Evolutionary conservation across 2,797 vertebrate genomes (phyloP).

Genomic region (Aulostomus chinensis): DNA sequence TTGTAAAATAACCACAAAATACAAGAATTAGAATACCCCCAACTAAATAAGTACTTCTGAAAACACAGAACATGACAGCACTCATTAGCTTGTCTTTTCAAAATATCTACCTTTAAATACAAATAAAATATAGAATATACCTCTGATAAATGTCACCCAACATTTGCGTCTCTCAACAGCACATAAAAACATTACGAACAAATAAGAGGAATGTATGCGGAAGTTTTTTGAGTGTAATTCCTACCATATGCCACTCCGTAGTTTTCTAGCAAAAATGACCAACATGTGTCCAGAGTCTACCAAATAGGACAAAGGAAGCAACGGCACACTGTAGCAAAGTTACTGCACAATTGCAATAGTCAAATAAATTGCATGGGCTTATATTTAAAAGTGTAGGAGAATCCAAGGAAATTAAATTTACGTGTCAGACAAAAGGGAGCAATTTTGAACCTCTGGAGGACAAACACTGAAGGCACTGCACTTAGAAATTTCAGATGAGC

Average conservation of each 20-base stretch:
- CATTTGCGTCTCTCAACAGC: constrained; percentile 75
- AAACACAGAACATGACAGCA: constrained; percentile 82
- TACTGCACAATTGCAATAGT: constrained; percentile 50
- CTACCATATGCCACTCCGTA: constrained; percentile 50
- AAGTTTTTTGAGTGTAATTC: constrained; percentile 57
- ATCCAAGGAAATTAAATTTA: constrained; percentile 21
- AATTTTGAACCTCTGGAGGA: constrained; percentile 13
- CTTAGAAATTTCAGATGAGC: constrained; percentile 32
- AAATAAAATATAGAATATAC: constrained; percentile 85
- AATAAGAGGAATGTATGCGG: constrained; percentile 74
- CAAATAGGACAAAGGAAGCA: constrained; percentile 34
- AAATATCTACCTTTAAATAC: constrained; percentile 84
- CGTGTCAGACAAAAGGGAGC: constrained; percentile 28
- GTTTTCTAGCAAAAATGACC: constrained; percentile 67
- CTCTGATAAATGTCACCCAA: constrained; percentile 81
- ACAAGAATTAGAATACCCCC: constrained; percentile 78
- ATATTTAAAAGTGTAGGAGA: constrained; percentile 20
- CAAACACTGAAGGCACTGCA: constrained; percentile 66
- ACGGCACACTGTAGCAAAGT: constrained; percentile 44
- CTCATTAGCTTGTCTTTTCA: constrained; percentile 82
- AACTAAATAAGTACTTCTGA: constrained; percentile 79
- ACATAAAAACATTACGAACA: constrained; percentile 74
- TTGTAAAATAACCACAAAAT: constrained; percentile 73
- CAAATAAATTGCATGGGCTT: constrained; percentile 33
- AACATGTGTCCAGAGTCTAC: constrained; percentile 64